Percentiles rank a stretch among this genome's conserved stretches.
These are phyloP conservation scores for Gallinago solitaria DNA, from an alignment of 2,797 vertebrate genomes.

Conservation along the genomic window DNA sequence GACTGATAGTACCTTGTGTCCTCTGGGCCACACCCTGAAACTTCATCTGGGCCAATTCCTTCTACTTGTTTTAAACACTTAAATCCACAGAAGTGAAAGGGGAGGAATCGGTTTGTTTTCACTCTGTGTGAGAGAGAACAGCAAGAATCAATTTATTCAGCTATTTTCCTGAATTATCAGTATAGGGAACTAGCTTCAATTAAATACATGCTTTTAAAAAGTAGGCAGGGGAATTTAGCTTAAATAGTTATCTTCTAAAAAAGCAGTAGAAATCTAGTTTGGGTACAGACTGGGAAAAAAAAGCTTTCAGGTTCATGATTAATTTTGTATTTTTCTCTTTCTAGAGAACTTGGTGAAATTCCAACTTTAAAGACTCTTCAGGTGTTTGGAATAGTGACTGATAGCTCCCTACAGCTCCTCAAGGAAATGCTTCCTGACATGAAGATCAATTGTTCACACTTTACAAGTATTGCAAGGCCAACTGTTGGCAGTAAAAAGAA, in stretches of 20 bases:
- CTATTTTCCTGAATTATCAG: not conserved
- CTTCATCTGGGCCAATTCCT: not conserved
- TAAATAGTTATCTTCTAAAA: not conserved
- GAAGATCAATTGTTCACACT: conserved; percentile 85
- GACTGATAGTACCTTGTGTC: not conserved
- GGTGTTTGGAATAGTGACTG: conserved; percentile 88
- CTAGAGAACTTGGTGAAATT: conserved; percentile 85
- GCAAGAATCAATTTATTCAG: not conserved
- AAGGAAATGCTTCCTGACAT: conserved; percentile 82
- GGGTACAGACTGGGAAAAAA: not conserved
- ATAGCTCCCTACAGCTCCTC: conserved; percentile 80
- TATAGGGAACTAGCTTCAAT: not conserved
- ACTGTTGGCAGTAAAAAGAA: conserved; percentile 73
- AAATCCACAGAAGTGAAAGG: not conserved
- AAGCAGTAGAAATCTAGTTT: not conserved
- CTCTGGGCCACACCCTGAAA: not conserved
- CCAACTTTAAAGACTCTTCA: conserved; percentile 83
- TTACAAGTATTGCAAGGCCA: conserved; percentile 87
- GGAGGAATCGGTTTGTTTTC: not conserved
- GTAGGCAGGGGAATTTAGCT: not conserved
- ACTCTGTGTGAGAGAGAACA: not conserved
- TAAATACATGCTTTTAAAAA: not conserved
- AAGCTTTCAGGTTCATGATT: not conserved
- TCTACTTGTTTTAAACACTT: not conserved
- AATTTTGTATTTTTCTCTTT: not conserved